phyloP scores from a whole-genome alignment of 2,113 vertebrate genomes.

The Sclerurus mexicanus region DNA sequence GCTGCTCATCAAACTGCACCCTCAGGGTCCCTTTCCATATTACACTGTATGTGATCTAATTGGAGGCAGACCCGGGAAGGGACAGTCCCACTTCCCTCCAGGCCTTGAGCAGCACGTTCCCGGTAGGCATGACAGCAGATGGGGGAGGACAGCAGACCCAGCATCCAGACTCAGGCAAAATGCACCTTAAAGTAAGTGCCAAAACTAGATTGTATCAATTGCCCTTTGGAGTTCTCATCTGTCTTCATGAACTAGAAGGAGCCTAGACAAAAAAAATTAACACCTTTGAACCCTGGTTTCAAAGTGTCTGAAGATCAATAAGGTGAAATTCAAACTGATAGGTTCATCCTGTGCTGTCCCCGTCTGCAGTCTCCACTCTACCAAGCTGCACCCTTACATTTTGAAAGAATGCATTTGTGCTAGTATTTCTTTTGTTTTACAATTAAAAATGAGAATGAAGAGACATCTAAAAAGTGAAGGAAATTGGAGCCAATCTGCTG shows the following conservation, averaged over 20 bases:
- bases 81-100: background rate
- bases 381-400: background rate
- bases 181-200: background rate
- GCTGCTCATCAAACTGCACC: background rate
- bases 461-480: background rate
- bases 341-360: background rate
- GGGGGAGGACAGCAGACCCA: background rate
- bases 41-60: background rate
- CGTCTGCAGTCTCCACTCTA: background rate
- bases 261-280: background rate
- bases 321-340: background rate
- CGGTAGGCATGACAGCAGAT: background rate
- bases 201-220: background rate
- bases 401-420: background rate
- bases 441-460: background rate
- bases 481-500: background rate
- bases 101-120: background rate
- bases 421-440: background rate
- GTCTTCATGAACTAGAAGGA: background rate
- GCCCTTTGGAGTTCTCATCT: background rate
- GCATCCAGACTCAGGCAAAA: background rate
- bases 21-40: background rate
- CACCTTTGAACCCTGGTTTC: background rate
- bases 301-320: accelerated
- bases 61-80: background rate